phyloP scores from a whole-genome alignment of 2,797 vertebrate genomes.

The Malacoraja senta region DNA sequence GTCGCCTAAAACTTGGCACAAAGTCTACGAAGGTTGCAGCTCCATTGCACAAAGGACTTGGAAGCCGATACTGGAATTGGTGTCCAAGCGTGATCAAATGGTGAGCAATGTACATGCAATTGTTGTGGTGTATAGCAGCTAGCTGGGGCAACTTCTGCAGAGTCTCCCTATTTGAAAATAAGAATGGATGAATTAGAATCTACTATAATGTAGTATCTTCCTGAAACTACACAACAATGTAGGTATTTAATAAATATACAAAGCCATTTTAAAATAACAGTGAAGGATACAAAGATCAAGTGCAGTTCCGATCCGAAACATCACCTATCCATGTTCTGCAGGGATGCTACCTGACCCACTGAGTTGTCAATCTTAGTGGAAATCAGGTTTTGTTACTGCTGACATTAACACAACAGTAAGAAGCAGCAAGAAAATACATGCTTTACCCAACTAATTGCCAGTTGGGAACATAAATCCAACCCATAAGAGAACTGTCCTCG shows the following conservation, averaged over 20 bases:
- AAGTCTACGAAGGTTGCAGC: conserved; percentile 83
- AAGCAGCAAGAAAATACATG: neutral
- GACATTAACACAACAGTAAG: neutral
- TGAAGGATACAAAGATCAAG: neutral
- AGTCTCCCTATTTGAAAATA: conserved; percentile 68
- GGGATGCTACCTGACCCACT: no score
- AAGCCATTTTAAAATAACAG: neutral
- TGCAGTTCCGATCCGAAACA: no score
- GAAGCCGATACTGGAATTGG: conserved; percentile 74
- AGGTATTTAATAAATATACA: no score
- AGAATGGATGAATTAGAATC: conserved; percentile 37
- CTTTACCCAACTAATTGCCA: no score
- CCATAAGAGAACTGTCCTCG: no score
- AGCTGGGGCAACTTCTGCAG: conserved; percentile 89
- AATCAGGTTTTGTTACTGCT: neutral
- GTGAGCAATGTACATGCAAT: conserved; percentile 95
- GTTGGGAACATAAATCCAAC: no score
- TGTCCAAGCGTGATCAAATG: conserved; percentile 88
- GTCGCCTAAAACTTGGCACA: conserved; percentile 83
- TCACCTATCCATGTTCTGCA: no score
- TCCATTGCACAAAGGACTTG: conserved; percentile 62
- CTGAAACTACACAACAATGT: neutral
- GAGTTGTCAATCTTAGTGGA: neutral
- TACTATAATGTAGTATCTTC: no score
- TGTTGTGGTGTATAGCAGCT: conserved; percentile 94